phyloP scores from a whole-genome alignment of 2,888 invertebrate genomes.

The Malthinus flaveolus region DNA sequence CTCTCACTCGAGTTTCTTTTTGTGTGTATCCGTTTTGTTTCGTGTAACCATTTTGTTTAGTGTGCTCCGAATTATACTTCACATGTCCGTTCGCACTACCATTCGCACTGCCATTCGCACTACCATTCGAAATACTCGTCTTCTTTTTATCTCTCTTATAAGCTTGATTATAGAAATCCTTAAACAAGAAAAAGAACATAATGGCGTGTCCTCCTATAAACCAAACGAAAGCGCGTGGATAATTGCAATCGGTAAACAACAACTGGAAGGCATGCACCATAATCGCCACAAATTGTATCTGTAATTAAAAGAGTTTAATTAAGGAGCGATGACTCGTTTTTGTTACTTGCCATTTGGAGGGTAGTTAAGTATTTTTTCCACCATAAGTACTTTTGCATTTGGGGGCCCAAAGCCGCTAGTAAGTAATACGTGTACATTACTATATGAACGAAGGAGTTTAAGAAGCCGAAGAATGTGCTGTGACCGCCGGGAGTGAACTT shows the following conservation, averaged over 20 bases:
- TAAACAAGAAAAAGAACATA: constrained; percentile 95
- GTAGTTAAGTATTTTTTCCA: constrained; percentile 95
- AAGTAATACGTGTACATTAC: constrained; percentile 95
- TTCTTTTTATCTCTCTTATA: constrained; percentile 56
- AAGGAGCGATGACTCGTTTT: background rate
- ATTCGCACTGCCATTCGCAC: constrained; percentile 29
- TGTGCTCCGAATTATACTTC: constrained; percentile 38
- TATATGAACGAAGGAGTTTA: constrained; percentile 96
- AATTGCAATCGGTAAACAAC: constrained; percentile 88
- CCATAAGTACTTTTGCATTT: constrained; percentile 85
- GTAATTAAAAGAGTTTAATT: constrained; percentile 39
- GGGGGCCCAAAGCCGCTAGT: constrained; percentile 87
- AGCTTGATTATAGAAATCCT: constrained; percentile 88
- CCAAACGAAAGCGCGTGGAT: constrained; percentile 92
- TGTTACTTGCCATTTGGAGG: constrained; percentile 76
- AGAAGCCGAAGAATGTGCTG: constrained; percentile 91
- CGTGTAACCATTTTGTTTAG: constrained; percentile 35
- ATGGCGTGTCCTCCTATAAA: constrained; percentile 96
- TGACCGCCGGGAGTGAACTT: constrained; percentile 96
- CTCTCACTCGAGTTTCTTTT: constrained; percentile 39
- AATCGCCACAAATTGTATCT: constrained; percentile 88
- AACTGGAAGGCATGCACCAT: constrained; percentile 93
- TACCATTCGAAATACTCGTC: background rate
- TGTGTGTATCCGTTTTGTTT: constrained; percentile 40
- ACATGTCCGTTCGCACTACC: constrained; percentile 32